Evolutionary conservation across 2,888 invertebrate genomes (phyloP).

Genomic region (Catotricha subobsoleta): DNA sequence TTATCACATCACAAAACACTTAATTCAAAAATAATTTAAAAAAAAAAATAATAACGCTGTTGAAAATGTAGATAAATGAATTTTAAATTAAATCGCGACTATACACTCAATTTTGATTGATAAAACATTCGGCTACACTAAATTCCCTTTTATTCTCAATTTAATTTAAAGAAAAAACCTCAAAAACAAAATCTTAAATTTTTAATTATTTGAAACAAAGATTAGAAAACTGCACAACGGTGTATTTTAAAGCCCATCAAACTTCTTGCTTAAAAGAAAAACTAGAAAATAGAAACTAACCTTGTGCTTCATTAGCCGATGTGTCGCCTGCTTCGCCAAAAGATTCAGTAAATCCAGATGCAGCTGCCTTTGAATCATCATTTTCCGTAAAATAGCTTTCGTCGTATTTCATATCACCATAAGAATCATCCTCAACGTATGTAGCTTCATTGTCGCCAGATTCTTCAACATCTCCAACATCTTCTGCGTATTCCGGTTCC

Average conservation of each 20-base stretch:
- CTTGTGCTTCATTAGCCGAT: slow-evolving; percentile 30
- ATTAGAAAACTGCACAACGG: slow-evolving; percentile 6
- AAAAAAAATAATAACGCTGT: no score
- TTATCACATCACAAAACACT: no score
- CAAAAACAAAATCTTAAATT: no score
- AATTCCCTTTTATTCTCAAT: no score
- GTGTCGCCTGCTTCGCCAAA: slow-evolving; percentile 20
- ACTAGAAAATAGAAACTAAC: slow-evolving; percentile 20
- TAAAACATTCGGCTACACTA: no score
- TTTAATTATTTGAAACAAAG: slow-evolving; percentile 8
- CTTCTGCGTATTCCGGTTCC: slow-evolving; percentile 47
- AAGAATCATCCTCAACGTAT: slow-evolving; percentile 46
- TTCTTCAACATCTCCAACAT: slow-evolving; percentile 41
- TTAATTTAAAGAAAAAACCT: no score
- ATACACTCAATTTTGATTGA: no score
- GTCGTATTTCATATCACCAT: slow-evolving; percentile 40
- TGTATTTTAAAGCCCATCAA: slow-evolving; percentile 3
- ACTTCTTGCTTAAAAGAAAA: slow-evolving; percentile 6
- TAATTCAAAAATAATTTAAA: no score
- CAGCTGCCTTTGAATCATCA: slow-evolving; percentile 21
- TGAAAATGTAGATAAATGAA: no score
- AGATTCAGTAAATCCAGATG: slow-evolving; percentile 12
- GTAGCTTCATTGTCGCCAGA: slow-evolving; percentile 42
- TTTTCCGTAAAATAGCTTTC: slow-evolving; percentile 31
- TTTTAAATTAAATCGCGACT: no score